These are phyloP conservation scores for Cygnus olor DNA, from an alignment of 2,797 vertebrate species.

Conservation along the genomic window DNA sequence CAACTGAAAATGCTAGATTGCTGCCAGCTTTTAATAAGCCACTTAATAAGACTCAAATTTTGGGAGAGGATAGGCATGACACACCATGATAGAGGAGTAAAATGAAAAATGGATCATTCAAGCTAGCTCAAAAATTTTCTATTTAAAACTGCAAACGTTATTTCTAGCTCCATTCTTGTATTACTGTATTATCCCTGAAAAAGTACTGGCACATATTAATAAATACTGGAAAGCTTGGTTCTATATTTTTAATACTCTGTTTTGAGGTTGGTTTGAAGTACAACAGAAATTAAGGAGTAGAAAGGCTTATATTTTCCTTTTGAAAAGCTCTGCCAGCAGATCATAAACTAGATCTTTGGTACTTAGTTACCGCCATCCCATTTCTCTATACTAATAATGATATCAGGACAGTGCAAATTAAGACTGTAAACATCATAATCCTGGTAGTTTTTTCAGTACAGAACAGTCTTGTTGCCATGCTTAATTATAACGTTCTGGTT, in stretches of 20 bases:
- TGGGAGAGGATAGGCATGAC: background rate
- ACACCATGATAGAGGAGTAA: background rate
- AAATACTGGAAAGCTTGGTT: background rate
- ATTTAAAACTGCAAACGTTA: background rate
- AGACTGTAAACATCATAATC: background rate
- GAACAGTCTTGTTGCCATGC: background rate
- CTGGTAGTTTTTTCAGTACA: background rate
- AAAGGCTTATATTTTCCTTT: background rate
- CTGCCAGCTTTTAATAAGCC: background rate
- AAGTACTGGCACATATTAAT: background rate
- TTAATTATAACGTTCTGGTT: background rate
- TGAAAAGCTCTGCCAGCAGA: background rate
- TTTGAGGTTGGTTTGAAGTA: background rate
- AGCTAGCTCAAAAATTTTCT: background rate
- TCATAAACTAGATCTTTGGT: background rate
- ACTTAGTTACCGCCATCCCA: background rate
- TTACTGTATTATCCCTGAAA: background rate
- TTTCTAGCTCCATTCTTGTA: background rate
- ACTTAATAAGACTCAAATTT: background rate
- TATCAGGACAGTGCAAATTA: background rate
- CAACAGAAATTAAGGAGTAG: background rate
- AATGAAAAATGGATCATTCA: background rate
- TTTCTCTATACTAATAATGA: background rate
- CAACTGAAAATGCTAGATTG: background rate
- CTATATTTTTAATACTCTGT: background rate